Percentiles rank a stretch among this genome's conserved stretches.
These are phyloP conservation scores for Leptothorax acervorum DNA, from an alignment of 2,888 invertebrate species.

Conservation along the genomic window DNA sequence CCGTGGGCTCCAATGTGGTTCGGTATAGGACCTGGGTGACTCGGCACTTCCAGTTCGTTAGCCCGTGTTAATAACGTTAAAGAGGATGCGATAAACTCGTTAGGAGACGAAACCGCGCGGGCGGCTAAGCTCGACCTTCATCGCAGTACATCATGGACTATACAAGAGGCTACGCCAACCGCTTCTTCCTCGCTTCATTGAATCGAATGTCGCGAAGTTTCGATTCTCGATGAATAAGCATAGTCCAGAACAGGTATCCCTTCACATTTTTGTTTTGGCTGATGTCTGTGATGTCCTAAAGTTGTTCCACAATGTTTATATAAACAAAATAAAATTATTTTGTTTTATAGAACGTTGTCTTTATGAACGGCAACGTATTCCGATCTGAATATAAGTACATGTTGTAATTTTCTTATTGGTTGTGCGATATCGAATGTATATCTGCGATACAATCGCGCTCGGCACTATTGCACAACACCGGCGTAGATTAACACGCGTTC, in stretches of 20 bases:
- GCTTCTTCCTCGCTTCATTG: conserved; percentile 31
- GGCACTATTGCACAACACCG: conserved; percentile 31
- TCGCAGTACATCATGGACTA: conserved; percentile 35
- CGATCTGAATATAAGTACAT: not conserved
- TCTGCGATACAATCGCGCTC: conserved; percentile 19
- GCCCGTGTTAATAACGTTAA: conserved; percentile 82
- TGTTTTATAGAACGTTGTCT: not conserved
- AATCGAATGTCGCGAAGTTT: conserved; percentile 30
- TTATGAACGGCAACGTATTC: not conserved
- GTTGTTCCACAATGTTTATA: not conserved
- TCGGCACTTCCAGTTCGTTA: conserved; percentile 81
- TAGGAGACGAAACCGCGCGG: conserved; percentile 69
- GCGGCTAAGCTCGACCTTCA: conserved; percentile 64
- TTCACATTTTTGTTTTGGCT: not conserved
- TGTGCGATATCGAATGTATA: not conserved
- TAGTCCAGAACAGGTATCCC: not conserved
- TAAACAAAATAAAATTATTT: not conserved
- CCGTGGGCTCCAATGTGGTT: conserved; percentile 62
- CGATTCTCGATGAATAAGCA: conserved; percentile 28
- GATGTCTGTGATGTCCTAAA: not conserved
- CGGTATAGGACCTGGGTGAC: conserved; percentile 76
- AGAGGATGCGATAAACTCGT: conserved; percentile 81
- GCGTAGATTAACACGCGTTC: conserved; percentile 46
- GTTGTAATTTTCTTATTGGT: conserved; percentile 15
- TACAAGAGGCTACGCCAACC: conserved; percentile 14